These are phyloP conservation scores for Coptodon rendalli DNA, from an alignment of 2,113 vertebrate species.

Conservation along the genomic window DNA sequence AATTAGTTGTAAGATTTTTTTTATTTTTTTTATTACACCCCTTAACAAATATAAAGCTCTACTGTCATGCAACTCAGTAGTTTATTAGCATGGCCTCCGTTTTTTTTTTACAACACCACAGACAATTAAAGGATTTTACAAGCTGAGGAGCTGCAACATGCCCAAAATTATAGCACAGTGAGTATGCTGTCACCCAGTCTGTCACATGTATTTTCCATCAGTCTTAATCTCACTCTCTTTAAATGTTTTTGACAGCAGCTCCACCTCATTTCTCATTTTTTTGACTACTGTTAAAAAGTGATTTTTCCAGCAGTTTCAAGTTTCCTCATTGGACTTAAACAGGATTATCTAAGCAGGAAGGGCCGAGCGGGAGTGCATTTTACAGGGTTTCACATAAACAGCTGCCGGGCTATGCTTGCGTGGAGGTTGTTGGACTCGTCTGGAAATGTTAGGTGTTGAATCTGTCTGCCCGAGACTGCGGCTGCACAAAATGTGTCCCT, in stretches of 20 bases:
- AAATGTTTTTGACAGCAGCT: neutral
- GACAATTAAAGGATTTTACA: neutral
- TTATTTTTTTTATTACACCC: neutral
- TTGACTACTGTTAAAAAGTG: conserved; percentile 9
- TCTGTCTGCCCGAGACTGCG: conserved; percentile 36
- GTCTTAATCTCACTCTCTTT: neutral
- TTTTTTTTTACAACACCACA: neutral
- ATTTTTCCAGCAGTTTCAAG: neutral
- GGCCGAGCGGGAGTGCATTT: neutral
- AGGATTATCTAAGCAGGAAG: conserved; percentile 47
- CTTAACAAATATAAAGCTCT: neutral
- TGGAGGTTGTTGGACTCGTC: conserved; percentile 36
- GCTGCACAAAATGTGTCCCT: conserved; percentile 26
- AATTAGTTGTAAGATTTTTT: neutral
- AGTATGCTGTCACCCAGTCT: neutral
- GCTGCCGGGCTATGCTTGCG: conserved; percentile 24
- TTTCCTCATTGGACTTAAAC: conserved; percentile 30
- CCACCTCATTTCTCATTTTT: neutral
- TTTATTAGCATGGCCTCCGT: conserved; percentile 1
- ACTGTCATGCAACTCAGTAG: neutral
- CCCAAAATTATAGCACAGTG: neutral
- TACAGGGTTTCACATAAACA: conserved; percentile 49
- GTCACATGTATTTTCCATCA: neutral
- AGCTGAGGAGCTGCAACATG: neutral
- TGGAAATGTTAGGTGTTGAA: conserved; percentile 51